A percentile compares a stretch with the other conserved stretches of the same genome.
Evolutionary conservation across 2,113 vertebrate species (phyloP).

Genomic region (Puffinus mauretanicus): DNA sequence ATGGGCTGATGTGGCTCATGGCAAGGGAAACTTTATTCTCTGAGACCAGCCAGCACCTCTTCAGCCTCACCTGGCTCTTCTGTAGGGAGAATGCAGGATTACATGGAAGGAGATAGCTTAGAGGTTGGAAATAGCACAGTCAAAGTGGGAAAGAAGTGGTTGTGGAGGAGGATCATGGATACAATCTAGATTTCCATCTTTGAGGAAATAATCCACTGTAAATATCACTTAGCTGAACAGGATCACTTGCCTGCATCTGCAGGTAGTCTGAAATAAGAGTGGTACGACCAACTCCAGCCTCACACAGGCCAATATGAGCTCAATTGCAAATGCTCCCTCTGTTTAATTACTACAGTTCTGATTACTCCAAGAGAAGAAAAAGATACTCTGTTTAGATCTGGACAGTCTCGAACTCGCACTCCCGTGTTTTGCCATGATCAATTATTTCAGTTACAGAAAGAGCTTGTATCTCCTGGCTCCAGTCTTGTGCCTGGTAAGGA

Average conservation of each 20-base stretch:
- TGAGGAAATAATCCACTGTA: background rate
- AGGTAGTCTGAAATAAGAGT: background rate
- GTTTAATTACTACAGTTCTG: background rate
- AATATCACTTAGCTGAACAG: background rate
- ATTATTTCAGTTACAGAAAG: background rate
- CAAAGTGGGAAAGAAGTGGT: background rate
- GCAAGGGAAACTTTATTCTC: background rate
- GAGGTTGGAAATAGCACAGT: background rate
- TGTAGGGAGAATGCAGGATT: background rate
- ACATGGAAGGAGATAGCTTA: background rate
- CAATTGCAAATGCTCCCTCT: background rate
- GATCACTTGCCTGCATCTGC: background rate
- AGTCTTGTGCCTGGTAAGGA: background rate
- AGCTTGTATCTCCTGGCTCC: background rate
- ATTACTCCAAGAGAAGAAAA: background rate
- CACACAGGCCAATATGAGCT: background rate
- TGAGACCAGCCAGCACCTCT: background rate
- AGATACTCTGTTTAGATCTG: background rate
- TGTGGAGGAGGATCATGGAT: background rate
- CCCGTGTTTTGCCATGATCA: fast-evolving
- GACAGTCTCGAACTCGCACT: fast-evolving
- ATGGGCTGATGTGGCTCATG: background rate
- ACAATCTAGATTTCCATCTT: background rate
- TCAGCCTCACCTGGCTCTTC: background rate
- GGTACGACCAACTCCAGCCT: background rate